phyloP scores from a whole-genome alignment of 2,113 vertebrate species.

The Microcebus murinus region DNA sequence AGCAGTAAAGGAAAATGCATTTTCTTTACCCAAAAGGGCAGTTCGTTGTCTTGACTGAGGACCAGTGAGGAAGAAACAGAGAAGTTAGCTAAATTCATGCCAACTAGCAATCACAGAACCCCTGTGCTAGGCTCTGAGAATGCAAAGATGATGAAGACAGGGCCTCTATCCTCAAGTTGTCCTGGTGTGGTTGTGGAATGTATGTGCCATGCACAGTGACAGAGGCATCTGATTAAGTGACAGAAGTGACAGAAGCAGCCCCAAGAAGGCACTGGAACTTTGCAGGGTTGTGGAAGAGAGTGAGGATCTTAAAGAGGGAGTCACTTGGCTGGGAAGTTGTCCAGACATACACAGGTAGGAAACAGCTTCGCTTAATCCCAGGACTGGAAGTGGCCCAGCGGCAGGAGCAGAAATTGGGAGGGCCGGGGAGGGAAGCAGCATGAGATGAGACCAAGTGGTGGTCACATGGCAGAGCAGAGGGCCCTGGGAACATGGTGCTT shows the following conservation, averaged over 20 bases:
- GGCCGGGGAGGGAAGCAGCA: background rate
- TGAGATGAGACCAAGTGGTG: background rate
- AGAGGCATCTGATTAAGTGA: background rate
- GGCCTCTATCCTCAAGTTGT: background rate
- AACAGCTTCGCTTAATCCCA: background rate
- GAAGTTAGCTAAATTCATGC: background rate
- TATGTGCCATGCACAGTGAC: background rate
- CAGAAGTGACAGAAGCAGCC: background rate
- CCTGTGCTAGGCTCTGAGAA: background rate
- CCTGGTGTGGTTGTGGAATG: background rate
- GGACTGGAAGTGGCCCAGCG: background rate
- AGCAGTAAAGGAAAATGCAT: background rate
- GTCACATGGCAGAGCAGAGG: background rate
- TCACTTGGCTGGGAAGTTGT: background rate
- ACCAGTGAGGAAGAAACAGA: background rate
- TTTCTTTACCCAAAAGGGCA: background rate
- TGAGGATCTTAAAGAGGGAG: background rate
- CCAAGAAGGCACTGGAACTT: background rate
- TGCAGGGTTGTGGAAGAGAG: background rate
- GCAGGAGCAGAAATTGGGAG: background rate
- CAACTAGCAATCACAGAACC: background rate
- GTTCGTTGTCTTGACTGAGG: constrained; percentile 16
- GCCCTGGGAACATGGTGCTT: background rate
- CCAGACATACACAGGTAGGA: background rate
- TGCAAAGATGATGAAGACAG: background rate